These are phyloP conservation scores for Podarcis siculus DNA, from an alignment of 2,797 vertebrate species.

Conservation along the genomic window DNA sequence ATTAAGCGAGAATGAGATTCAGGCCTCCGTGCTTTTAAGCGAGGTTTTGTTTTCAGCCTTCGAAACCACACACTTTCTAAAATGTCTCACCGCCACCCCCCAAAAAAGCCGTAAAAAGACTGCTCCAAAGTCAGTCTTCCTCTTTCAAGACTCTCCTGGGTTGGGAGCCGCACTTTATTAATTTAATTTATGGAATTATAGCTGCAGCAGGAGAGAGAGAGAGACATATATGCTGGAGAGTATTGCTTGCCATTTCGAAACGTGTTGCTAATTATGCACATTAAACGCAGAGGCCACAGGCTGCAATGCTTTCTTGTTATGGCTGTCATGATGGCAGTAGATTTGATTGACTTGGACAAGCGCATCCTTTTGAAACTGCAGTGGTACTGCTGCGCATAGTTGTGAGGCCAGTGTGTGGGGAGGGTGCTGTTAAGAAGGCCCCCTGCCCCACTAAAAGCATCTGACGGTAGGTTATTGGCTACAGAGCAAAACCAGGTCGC, in stretches of 20 bases:
- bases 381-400: not conserved
- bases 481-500: not conserved
- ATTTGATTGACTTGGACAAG: conserved; percentile 45
- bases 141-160: conserved; percentile 13
- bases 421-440: not conserved
- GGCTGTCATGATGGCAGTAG: conserved; percentile 47
- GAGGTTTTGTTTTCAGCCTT: not conserved
- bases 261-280: conserved; percentile 39
- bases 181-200: conserved; percentile 51
- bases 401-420: too few relatives aligned
- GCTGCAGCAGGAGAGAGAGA: not conserved
- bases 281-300: not conserved
- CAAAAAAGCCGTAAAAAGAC: not conserved
- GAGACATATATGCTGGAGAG: conserved; percentile 11
- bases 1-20: not conserved
- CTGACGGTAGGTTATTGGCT: too few relatives aligned
- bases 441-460: not conserved
- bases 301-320: conserved; percentile 38
- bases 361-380: not conserved
- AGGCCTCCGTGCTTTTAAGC: not conserved
- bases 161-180: conserved; percentile 31
- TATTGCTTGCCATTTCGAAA: conserved; percentile 44
- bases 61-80: not conserved
- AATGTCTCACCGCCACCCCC: not conserved
- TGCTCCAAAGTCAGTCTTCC: not conserved